Evolutionary conservation across 2,888 invertebrate genomes (phyloP), one percentile per base, ranked within the genome.

Genomic region (Panorpa germanica): DNA sequence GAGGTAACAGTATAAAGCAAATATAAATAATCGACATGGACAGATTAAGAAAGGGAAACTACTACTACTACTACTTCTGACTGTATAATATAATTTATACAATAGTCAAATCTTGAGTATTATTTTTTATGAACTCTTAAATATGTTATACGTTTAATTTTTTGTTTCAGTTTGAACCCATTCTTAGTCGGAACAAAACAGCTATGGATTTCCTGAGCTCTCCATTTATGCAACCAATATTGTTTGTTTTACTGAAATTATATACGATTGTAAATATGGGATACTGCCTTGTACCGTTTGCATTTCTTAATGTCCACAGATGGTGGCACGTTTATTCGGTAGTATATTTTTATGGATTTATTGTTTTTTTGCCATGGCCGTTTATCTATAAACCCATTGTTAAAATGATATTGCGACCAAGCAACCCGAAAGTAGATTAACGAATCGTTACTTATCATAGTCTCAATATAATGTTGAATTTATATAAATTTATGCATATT

Each of bases 201-300:
- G 57, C 70, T 26, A 46, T 59, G 7, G 43, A 45, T 4, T 44
- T 66, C 20, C 55, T 69, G 42, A 43, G 50, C 1, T 52, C 52
- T 15, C 42, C 45, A 0, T 32, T 41, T 1, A 43, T 60, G 0
- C 59, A 59, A 32, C 45, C 57, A 5, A 23, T 65, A 0, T 45
- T 67, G 4, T 70, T 70, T 48, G 40, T 67, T 1, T 19, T 76
- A 4, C 52, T 76, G 1, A 76, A 78, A 46, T 43, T 66, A 0
- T 85, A 85, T 45, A 75, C 82, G 0, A 64, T 77, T 24, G 59
- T 80, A 6, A 80, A 77, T 41, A 80, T 86, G 74, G 83, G 85
- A 6, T 86, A 78, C 65, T 75, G 76, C 41, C 52, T 85, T 24
- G 56, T 70, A 7, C 75, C 82, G 0, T 83, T 86, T 43, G 68